phyloP scores from a whole-genome alignment of 2,113 vertebrate species.

The Paramisgurnus dabryanus region DNA sequence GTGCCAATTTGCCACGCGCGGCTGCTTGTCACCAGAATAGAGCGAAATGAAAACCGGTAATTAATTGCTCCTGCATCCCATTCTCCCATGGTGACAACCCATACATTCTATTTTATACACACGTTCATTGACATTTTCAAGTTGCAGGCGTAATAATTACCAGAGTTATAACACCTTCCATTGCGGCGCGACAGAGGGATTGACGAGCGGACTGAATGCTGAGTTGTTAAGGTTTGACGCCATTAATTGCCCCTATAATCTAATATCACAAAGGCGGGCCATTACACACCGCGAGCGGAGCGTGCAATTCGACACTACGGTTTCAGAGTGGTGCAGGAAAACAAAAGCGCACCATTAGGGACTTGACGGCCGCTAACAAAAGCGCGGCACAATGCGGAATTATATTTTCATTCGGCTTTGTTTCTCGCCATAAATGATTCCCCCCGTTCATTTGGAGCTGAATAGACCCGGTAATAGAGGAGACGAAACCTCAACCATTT shows the following conservation, averaged over 20 bases:
- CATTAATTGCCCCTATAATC: slow-evolving; percentile 87
- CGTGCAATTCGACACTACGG: slow-evolving; percentile 78
- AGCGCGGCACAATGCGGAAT: slow-evolving; percentile 80
- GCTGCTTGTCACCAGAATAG: slow-evolving; percentile 71
- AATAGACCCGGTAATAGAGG: slow-evolving; percentile 73
- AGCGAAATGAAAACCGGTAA: slow-evolving; percentile 81
- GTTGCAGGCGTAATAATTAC: slow-evolving; percentile 80
- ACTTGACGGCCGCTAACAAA: slow-evolving; percentile 81
- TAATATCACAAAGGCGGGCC: slow-evolving; percentile 83
- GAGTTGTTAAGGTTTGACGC: slow-evolving; percentile 82
- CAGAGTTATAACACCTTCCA: slow-evolving; percentile 74
- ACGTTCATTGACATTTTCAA: slow-evolving; percentile 78
- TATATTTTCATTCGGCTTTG: slow-evolving; percentile 85
- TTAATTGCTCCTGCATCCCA: slow-evolving; percentile 82
- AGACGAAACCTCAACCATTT: slow-evolving; percentile 71
- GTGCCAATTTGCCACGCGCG: slow-evolving; percentile 65
- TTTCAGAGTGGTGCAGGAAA: slow-evolving; percentile 72
- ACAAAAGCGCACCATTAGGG: slow-evolving; percentile 82
- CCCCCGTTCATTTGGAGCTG: slow-evolving; percentile 75
- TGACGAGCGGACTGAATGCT: slow-evolving; percentile 69
- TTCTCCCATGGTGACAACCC: slow-evolving; percentile 76
- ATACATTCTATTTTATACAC: slow-evolving; percentile 82
- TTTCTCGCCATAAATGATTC: slow-evolving; percentile 79
- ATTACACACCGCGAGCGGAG: slow-evolving; percentile 76
- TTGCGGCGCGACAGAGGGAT: slow-evolving; percentile 47